Evolutionary conservation across 2,113 vertebrate genomes (phyloP).

Genomic region (Penelope pileata): DNA sequence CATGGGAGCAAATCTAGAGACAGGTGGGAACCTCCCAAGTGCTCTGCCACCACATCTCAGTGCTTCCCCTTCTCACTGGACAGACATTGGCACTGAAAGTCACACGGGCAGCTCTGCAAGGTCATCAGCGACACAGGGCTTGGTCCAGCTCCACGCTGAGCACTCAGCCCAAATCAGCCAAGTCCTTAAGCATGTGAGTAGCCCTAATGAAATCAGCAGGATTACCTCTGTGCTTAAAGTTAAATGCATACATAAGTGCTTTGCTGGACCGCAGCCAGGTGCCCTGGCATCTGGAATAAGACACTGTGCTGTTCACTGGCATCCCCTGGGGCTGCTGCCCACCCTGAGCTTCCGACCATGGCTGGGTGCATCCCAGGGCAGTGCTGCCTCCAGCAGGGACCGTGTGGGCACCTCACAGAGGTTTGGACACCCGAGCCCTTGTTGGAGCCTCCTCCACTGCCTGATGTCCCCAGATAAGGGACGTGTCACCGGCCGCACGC

Average conservation of each 20-base stretch:
- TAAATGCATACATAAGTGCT: background rate
- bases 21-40: background rate
- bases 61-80: background rate
- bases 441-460: background rate
- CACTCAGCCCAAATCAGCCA: background rate
- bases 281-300: background rate
- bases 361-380: accelerated
- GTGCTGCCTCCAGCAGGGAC: background rate
- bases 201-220: background rate
- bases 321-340: background rate
- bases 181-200: background rate
- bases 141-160: background rate
- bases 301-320: accelerated
- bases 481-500: accelerated
- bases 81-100: background rate
- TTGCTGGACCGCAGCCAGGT: background rate
- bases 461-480: background rate
- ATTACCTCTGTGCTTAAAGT: background rate
- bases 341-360: background rate
- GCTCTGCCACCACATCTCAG: background rate
- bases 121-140: background rate
- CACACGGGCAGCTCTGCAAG: background rate
- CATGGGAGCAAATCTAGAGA: accelerated
- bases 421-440: background rate
- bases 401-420: accelerated